Percentiles rank a stretch among this genome's conserved stretches.
phyloP scores from a whole-genome alignment of 1,140 invertebrate genomes.

The Dendroctonus ponderosae region DNA sequence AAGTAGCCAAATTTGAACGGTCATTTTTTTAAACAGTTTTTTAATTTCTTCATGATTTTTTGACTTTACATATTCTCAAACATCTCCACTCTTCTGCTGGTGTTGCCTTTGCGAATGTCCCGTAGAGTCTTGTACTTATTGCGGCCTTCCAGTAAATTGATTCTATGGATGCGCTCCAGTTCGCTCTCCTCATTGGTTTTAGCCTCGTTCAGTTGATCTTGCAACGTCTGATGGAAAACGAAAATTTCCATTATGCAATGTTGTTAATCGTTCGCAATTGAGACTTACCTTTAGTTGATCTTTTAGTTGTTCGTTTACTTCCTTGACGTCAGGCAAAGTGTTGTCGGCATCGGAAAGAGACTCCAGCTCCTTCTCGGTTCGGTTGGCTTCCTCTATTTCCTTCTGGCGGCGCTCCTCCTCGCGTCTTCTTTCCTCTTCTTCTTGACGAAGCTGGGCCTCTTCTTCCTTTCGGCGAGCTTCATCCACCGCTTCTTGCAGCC shows the following conservation, averaged over 20 bases:
- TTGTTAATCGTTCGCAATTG: not conserved
- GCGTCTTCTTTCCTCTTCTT: slow-evolving; percentile 36
- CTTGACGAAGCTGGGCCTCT: slow-evolving; percentile 23
- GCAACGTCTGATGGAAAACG: slow-evolving; percentile 36
- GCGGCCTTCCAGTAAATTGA: slow-evolving; percentile 45
- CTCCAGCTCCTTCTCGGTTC: slow-evolving; percentile 40
- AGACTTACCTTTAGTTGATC: slow-evolving; percentile 44
- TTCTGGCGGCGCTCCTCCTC: slow-evolving; percentile 37
- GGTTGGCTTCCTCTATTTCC: slow-evolving; percentile 25
- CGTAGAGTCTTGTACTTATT: slow-evolving; percentile 49
- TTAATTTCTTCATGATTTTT: too few relatives aligned
- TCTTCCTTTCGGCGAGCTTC: slow-evolving; percentile 37
- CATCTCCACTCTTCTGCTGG: slow-evolving; percentile 46
- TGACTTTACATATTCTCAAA: slow-evolving; percentile 47
- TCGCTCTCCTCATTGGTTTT: slow-evolving; percentile 43
- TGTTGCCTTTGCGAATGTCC: slow-evolving; percentile 48
- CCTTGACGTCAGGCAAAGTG: slow-evolving; percentile 42
- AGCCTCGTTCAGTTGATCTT: slow-evolving; percentile 38
- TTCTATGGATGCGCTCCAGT: slow-evolving; percentile 48
- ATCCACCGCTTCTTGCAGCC: slow-evolving; percentile 76
- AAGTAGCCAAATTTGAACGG: too few relatives aligned
- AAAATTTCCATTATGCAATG: not conserved
- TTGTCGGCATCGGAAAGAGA: slow-evolving; percentile 42
- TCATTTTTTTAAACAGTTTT: too few relatives aligned
- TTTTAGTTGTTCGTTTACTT: slow-evolving; percentile 43